These are phyloP conservation scores for Salvelinus alpinus DNA, from an alignment of 2,113 vertebrate genomes.

Conservation along the genomic window DNA sequence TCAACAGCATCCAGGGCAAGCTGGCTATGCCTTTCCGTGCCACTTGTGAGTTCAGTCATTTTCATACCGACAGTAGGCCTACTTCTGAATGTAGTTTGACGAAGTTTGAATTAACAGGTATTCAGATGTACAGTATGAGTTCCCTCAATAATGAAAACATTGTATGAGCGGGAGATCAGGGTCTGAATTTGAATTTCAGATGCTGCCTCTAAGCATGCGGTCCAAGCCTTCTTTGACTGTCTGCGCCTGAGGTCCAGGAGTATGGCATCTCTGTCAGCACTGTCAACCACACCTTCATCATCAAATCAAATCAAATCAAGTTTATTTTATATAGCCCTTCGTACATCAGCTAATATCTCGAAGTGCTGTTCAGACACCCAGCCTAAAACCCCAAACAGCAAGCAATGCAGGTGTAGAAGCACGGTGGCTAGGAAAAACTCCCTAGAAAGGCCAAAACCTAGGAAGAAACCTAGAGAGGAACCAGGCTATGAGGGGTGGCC, in stretches of 20 bases:
- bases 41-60: slow-evolving; percentile 81
- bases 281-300: slow-evolving; percentile 89
- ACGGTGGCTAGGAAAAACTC: too few relatives aligned
- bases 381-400: too few relatives aligned
- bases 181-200: slow-evolving; percentile 67
- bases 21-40: slow-evolving; percentile 88
- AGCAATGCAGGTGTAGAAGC: too few relatives aligned
- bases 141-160: background rate
- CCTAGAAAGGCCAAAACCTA: too few relatives aligned
- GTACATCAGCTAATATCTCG: too few relatives aligned
- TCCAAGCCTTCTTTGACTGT: slow-evolving; percentile 92
- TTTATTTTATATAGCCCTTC: too few relatives aligned
- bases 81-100: slow-evolving; percentile 81
- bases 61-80: background rate
- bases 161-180: background rate
- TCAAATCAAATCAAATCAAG: too few relatives aligned
- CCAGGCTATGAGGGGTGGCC: too few relatives aligned
- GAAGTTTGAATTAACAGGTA: background rate
- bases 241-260: slow-evolving; percentile 91
- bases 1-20: slow-evolving; percentile 93
- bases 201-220: slow-evolving; percentile 92
- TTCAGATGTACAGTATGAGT: background rate
- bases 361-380: too few relatives aligned
- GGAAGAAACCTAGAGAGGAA: too few relatives aligned
- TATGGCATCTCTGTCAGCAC: slow-evolving; percentile 88